Base-by-base conservation (phyloP, 2,113 vertebrate genomes). In the Climacteris rufus region DNA sequence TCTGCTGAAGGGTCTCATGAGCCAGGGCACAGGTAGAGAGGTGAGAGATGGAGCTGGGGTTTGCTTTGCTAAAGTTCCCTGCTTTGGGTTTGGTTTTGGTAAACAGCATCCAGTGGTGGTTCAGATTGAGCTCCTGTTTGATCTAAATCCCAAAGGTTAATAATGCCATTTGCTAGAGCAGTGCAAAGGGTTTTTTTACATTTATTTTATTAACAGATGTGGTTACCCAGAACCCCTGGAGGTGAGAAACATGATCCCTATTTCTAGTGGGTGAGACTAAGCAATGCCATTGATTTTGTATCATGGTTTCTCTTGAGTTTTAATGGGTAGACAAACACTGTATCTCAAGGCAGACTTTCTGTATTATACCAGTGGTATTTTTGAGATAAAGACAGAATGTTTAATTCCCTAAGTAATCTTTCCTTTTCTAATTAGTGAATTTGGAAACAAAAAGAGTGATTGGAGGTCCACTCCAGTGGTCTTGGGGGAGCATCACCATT, bases 21-120 rank as follows among this genome's bases (percentile, higher is more conserved):
- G 15, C 19, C 11, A 0, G 1, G 42, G 28, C 10, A 35, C 14
- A 76, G 42, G 11, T 3, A 61, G 6, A 0, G 8, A 69, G 30
- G n/a, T 10, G 35, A 69, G 40, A 64, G 21, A 31, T 5, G 15
- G 28, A 53, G 10, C 11, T 23, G 10, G 15, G 10, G 33, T 61
- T 88, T 88, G 15, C 54, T 81, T 54, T 42, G n/a, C 45, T 35
- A 22, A 78, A 71, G 7, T 47, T 64, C 30, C 11, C 7, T 49
- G 20, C 33, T 59, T 2, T 5, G 45, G 20, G 45, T 39, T 53
- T 76, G 64, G 25, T 49, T 95, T 86, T 57, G 68, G 50, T 14
- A 83, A 95, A 76, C 7, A 52, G 18, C 25, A 65, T n/a, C 23
- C 11, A 33, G 12, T 11, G 22, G 57, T 30, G 28, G 39, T 10